Evolutionary conservation across 2,888 invertebrate genomes (phyloP).

Genomic region (Lysandra coridon): DNA sequence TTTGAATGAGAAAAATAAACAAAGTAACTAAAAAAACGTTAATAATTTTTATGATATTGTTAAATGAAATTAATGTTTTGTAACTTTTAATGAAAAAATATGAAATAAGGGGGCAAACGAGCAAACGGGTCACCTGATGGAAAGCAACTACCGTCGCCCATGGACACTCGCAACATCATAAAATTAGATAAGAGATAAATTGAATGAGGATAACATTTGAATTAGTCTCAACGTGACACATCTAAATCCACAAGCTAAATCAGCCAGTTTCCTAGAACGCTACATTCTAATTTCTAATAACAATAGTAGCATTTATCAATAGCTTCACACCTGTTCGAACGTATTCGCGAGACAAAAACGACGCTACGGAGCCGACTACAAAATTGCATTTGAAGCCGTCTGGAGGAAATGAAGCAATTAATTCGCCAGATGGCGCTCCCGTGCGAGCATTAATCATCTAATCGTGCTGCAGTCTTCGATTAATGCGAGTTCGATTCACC

Average conservation of each 20-base stretch:
- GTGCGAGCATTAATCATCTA: conserved; percentile 79
- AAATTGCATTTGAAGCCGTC: conserved; percentile 77
- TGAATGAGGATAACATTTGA: neutral
- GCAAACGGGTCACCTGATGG: no score
- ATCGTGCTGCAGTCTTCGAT: conserved; percentile 81
- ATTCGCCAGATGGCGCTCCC: conserved; percentile 79
- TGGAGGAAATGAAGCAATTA: conserved; percentile 80
- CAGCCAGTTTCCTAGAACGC: neutral
- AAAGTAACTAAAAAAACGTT: no score
- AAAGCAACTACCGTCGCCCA: no score
- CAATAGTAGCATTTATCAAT: conserved; percentile 33
- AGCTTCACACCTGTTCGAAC: conserved; percentile 61
- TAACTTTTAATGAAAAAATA: no score
- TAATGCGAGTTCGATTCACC: conserved; percentile 63
- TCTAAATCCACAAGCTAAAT: neutral
- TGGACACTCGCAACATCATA: no score
- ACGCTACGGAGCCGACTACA: conserved; percentile 71
- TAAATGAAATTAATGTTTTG: no score
- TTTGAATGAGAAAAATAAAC: no score
- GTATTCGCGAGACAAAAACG: conserved; percentile 52
- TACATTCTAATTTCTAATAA: conserved; percentile 44
- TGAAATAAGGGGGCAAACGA: no score
- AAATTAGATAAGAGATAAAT: neutral
- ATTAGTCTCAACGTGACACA: neutral
- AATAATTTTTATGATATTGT: no score